These are phyloP conservation scores for Ataeniobius toweri DNA, from an alignment of 2,797 vertebrate genomes.

Conservation along the genomic window DNA sequence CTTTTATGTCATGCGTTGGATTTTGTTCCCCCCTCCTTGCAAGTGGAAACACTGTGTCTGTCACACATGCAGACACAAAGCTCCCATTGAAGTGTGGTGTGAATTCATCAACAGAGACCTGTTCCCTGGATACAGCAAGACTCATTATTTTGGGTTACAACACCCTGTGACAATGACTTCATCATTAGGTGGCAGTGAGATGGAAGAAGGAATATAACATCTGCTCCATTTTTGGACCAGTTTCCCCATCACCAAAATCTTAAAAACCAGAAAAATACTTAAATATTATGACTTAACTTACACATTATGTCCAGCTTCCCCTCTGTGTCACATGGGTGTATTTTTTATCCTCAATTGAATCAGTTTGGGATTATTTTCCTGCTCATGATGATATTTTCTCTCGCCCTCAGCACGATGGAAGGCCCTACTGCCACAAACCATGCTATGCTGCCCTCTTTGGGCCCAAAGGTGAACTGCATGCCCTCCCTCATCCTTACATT, in stretches of 20 bases:
- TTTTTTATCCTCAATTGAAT: constrained; percentile 4
- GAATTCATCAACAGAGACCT: constrained; percentile 45
- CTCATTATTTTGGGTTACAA: constrained; percentile 42
- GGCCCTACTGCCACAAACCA: constrained; percentile 89
- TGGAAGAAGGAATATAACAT: constrained; percentile 11
- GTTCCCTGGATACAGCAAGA: constrained; percentile 51
- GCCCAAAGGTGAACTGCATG: constrained; percentile 78
- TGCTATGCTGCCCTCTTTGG: constrained; percentile 86
- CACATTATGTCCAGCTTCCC: background rate
- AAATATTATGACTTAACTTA: background rate
- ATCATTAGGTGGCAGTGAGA: constrained; percentile 20
- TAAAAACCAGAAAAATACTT: constrained; percentile 12
- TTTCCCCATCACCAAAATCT: background rate
- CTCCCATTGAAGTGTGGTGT: constrained; percentile 24
- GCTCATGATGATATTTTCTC: constrained; percentile 33
- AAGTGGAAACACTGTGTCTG: constrained; percentile 21
- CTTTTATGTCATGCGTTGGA: constrained; percentile 31
- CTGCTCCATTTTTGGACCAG: constrained; percentile 33
- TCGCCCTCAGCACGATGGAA: constrained; percentile 87
- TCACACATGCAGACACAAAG: constrained; percentile 16
- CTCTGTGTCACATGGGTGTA: background rate
- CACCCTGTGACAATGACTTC: constrained; percentile 40
- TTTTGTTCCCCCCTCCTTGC: background rate
- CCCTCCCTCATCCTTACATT: background rate
- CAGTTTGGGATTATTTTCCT: constrained; percentile 8